Percentiles rank a stretch among this genome's conserved stretches.
These are phyloP conservation scores for Liopterus haemorrhoidalis DNA, from an alignment of 2,888 invertebrate species.

Conservation along the genomic window DNA sequence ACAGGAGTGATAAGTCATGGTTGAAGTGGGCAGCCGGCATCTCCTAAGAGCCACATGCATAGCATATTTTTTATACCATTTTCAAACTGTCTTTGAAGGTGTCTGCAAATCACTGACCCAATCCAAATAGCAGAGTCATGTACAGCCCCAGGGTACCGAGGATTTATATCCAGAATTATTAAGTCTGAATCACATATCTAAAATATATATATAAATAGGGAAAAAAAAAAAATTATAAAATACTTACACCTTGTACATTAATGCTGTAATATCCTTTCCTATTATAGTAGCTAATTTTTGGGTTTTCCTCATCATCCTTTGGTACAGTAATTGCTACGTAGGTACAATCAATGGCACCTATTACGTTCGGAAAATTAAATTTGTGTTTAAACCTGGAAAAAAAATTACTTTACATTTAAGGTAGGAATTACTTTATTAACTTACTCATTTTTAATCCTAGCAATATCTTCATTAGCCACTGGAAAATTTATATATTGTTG, in stretches of 20 bases:
- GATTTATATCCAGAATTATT: no score
- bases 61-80: conserved; percentile 1
- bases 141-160: conserved; percentile 11
- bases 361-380: conserved; percentile 3
- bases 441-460: no score
- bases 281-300: no score
- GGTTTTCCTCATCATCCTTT: no score
- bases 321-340: conserved; percentile 10
- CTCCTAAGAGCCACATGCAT: conserved; percentile 28
- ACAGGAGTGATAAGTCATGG: conserved; percentile 34
- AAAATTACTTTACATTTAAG: no score
- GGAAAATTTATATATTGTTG: conserved; percentile 6
- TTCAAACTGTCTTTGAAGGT: background rate
- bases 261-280: conserved; percentile 11
- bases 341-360: conserved; percentile 9
- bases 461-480: no score
- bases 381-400: background rate
- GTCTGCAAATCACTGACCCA: background rate
- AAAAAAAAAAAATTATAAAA: no score
- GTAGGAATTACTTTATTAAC: no score
- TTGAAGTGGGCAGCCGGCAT: conserved; percentile 32
- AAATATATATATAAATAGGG: conserved; percentile 4
- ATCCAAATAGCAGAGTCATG: conserved; percentile 16
- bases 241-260: no score
- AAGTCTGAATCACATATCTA: no score